phyloP scores from a whole-genome alignment of 2,113 vertebrate genomes.

The Chiloscyllium plagiosum region DNA sequence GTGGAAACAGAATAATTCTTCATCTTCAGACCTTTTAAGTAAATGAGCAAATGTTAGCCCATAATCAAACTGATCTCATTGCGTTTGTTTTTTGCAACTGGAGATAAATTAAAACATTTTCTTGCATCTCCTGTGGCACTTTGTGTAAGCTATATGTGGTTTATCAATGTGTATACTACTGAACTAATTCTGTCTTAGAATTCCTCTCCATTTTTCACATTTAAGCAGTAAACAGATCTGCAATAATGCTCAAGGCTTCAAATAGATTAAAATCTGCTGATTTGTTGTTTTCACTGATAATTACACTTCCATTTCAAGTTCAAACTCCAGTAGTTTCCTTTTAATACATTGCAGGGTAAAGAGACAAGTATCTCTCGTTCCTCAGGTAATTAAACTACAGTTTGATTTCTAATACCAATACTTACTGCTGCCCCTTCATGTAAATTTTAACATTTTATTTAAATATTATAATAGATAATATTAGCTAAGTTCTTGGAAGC shows the following conservation, averaged over 20 bases:
- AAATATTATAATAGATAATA: neutral
- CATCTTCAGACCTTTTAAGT: neutral
- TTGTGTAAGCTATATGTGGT: neutral
- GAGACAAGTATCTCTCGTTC: neutral
- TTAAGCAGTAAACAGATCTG: neutral
- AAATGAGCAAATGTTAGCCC: neutral
- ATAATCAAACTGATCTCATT: neutral
- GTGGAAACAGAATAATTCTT: neutral
- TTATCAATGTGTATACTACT: neutral
- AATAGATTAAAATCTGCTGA: neutral
- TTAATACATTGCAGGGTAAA: neutral
- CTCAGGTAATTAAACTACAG: neutral
- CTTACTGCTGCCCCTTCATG: neutral
- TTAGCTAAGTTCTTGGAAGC: neutral
- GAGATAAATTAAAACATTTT: neutral
- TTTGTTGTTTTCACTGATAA: neutral
- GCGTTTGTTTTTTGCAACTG: neutral
- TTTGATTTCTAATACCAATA: neutral
- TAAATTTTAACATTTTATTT: neutral
- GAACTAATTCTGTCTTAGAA: neutral
- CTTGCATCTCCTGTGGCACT: neutral
- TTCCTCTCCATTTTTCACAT: neutral
- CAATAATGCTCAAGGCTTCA: neutral
- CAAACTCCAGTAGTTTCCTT: neutral
- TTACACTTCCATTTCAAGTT: neutral